phyloP scores from a whole-genome alignment of 2,888 invertebrate species.

The Eupithecia inturbata region DNA sequence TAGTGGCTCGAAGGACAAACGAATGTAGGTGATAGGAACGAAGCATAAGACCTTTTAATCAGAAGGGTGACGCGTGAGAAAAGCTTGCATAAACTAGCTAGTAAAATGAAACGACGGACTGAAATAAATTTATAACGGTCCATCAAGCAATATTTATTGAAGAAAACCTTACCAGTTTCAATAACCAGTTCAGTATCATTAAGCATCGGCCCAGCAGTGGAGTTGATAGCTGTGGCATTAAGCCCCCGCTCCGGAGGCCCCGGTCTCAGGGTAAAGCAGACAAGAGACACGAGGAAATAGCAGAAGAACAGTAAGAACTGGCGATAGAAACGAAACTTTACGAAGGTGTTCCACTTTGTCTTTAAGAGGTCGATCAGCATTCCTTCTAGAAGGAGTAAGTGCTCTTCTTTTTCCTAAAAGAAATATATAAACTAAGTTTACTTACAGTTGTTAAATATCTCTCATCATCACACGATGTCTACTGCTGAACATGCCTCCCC shows the following conservation, averaged over 20 bases:
- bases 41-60: too few species aligned
- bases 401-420: conserved; percentile 94
- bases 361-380: conserved; percentile 96
- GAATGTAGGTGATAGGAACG: too few species aligned
- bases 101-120: too few species aligned
- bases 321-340: conserved; percentile 96
- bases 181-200: conserved; percentile 67
- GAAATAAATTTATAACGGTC: too few species aligned
- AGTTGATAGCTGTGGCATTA: conserved; percentile 67
- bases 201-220: conserved; percentile 58
- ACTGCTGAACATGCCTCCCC: too few species aligned
- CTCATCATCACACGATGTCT: too few species aligned
- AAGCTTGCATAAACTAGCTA: too few species aligned
- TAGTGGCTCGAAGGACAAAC: too few species aligned
- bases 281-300: conserved; percentile 94
- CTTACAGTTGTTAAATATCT: not conserved
- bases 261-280: conserved; percentile 95
- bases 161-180: conserved; percentile 61
- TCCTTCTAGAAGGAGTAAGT: conserved; percentile 97
- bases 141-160: too few species aligned
- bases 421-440: not conserved
- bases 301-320: conserved; percentile 95
- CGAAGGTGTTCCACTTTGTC: conserved; percentile 99
- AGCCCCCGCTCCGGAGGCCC: conserved; percentile 87
- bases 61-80: too few species aligned